Evolutionary conservation across 2,888 invertebrate genomes (phyloP).

Genomic region (Drosophila mayaguana): DNA sequence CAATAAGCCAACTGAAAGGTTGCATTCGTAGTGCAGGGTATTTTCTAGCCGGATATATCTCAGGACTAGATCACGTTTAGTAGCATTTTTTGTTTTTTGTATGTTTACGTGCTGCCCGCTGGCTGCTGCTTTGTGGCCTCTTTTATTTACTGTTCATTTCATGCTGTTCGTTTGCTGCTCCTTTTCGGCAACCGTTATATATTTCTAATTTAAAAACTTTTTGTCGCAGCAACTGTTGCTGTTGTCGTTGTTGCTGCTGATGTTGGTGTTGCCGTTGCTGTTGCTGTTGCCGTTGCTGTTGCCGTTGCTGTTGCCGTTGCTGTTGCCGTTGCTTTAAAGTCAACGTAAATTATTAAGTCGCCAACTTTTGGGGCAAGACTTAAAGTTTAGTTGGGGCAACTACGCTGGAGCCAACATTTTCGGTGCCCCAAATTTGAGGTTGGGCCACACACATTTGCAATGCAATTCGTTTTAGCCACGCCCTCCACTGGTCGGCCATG

Average conservation of each 20-base stretch:
- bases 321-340: slow-evolving; percentile 30
- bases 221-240: slow-evolving; percentile 39
- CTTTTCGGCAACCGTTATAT: slow-evolving; percentile 20
- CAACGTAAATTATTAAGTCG: slow-evolving; percentile 14
- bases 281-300: slow-evolving; percentile 7
- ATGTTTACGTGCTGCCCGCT: slow-evolving; percentile 2
- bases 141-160: slow-evolving; percentile 65
- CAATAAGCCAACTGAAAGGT: too few relatives aligned
- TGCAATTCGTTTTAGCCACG: slow-evolving; percentile 47
- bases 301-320: slow-evolving; percentile 3
- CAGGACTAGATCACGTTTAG: background rate
- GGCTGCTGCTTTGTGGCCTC: slow-evolving; percentile 13
- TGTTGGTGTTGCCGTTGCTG: background rate
- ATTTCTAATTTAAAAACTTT: slow-evolving; percentile 52
- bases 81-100: slow-evolving; percentile 3
- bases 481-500: background rate
- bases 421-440: slow-evolving; percentile 7
- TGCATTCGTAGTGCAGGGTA: background rate
- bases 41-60: background rate
- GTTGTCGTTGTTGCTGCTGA: slow-evolving; percentile 5
- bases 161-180: slow-evolving; percentile 28
- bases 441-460: slow-evolving; percentile 25
- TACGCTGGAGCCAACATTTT: slow-evolving; percentile 8
- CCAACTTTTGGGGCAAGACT: slow-evolving; percentile 10
- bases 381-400: slow-evolving; percentile 9